Conservation (phyloP, 1,140 invertebrate genomes). For the Prorops nasuta region DNA sequence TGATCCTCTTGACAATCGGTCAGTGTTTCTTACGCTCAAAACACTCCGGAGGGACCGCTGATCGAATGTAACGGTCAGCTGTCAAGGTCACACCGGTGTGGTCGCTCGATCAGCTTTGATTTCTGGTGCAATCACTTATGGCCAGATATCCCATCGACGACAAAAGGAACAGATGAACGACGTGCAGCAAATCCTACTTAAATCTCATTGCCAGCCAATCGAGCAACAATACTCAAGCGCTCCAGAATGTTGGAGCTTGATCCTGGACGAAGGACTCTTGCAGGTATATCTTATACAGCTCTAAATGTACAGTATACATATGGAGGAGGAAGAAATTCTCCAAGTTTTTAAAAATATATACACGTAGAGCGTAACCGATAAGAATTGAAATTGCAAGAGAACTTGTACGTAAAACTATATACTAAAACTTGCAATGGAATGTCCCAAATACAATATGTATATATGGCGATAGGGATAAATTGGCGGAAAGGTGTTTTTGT, state of each 20-base stretch:
- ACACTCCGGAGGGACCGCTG: background rate
- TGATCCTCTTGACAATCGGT: background rate
- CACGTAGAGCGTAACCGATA: no score
- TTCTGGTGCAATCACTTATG: no score
- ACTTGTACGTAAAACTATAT: no score
- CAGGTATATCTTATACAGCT: no score
- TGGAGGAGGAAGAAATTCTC: background rate
- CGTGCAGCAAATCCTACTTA: constrained; percentile 39
- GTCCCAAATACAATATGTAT: no score
- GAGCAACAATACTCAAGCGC: constrained; percentile 19
- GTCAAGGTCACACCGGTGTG: no score
- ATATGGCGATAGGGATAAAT: background rate
- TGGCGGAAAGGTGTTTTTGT: background rate
- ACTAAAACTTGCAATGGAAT: no score
- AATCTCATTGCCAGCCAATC: constrained; percentile 25
- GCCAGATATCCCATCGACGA: background rate
- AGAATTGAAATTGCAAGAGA: no score
- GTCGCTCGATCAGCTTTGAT: no score
- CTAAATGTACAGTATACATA: background rate
- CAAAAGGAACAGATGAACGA: constrained; percentile 40
- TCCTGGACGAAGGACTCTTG: constrained; percentile 45
- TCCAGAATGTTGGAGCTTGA: constrained; percentile 49
- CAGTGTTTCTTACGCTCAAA: background rate
- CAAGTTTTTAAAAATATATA: background rate
- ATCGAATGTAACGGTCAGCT: background rate